A percentile compares a stretch with the other conserved stretches of the same genome.
Conservation (phyloP, 2,113 vertebrate genomes). For the Colinus virginianus region DNA sequence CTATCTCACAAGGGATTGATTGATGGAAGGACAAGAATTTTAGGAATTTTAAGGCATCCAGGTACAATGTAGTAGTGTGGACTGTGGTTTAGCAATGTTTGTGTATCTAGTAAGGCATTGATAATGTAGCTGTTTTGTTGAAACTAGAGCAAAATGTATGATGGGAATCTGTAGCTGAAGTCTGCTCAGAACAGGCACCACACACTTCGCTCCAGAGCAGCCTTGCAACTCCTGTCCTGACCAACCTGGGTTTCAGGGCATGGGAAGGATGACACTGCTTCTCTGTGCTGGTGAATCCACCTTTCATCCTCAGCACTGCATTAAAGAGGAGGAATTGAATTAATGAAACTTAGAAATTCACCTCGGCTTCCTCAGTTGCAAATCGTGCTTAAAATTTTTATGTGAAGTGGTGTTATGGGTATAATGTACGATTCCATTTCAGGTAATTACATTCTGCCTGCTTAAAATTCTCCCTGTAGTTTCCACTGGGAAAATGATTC, state of each 20-base stretch:
- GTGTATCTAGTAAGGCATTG: not conserved
- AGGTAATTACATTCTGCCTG: constrained; percentile 67
- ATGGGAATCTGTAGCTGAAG: not conserved
- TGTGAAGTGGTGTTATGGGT: constrained; percentile 43
- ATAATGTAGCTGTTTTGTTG: not conserved
- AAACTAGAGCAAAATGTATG: not conserved
- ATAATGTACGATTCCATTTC: constrained; percentile 63
- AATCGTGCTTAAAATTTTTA: constrained; percentile 65
- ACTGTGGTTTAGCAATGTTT: not conserved
- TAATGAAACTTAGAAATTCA: constrained; percentile 50
- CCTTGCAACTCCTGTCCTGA: no score
- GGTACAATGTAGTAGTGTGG: not conserved
- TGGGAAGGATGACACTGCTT: not conserved
- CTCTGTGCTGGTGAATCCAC: not conserved
- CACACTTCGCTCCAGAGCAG: not conserved
- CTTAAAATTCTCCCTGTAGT: constrained; percentile 60
- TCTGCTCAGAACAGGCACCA: not conserved
- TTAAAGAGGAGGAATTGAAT: constrained; percentile 3
- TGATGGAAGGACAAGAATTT: not conserved
- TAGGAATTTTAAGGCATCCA: not conserved
- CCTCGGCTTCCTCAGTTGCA: constrained; percentile 24
- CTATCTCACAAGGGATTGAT: not conserved
- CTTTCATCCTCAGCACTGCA: not conserved
- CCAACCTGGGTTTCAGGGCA: not conserved
- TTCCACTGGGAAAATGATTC: constrained; percentile 28